Evolutionary conservation across 1,140 invertebrate genomes (phyloP), one percentile per base, ranked within the genome.

Genomic region (Drosophila setifemur): DNA sequence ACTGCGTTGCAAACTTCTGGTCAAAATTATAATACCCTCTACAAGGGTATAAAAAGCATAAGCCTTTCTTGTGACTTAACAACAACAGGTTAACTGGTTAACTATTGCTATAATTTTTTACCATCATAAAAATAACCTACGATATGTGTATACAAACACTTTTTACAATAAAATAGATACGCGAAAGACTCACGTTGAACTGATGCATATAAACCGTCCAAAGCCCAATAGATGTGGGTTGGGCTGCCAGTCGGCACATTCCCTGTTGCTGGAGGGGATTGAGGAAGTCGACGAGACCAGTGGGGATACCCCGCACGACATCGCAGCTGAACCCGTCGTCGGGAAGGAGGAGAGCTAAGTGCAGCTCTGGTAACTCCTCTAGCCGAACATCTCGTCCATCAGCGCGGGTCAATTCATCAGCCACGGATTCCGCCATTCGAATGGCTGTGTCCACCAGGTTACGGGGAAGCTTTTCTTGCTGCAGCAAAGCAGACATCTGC

Each of bases 291-390:
- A 96, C 95, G 16, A 99, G 91, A 4, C 97, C 97, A n/a, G 95
- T 94, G 12, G 98, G 98, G 39, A 98, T 95, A 25, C 97, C 97
- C 44, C 96, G 92, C 39, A 98, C 96, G 31, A 98, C 96, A 91
- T 99, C 98, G 91, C 97, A 98, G 83, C 97, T 98, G 92, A 99
- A 99, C 8, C 98, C 98, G 92, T 99, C 98, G 88, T 98, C 97
- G 0, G 98, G 98, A 8, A 99, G 92, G 3, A 99, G 91, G 48
- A 99, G 95, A 3, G 96, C 97, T 11, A 99, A 91, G 73, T 96
- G 95, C 12, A 99, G 92, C 73, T 97, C 95, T 7, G 94, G 93
- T 82, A 97, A 96, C 91, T 99, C 98, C 75, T 95, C 94, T 33
- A 92, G 63, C 3, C 91, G 89, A 23, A 98, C 95, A 90, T 97